A percentile compares a stretch with the other conserved stretches of the same genome.
Evolutionary conservation across 2,888 invertebrate species (phyloP).

Genomic region (Therioaphis trifolii): DNA sequence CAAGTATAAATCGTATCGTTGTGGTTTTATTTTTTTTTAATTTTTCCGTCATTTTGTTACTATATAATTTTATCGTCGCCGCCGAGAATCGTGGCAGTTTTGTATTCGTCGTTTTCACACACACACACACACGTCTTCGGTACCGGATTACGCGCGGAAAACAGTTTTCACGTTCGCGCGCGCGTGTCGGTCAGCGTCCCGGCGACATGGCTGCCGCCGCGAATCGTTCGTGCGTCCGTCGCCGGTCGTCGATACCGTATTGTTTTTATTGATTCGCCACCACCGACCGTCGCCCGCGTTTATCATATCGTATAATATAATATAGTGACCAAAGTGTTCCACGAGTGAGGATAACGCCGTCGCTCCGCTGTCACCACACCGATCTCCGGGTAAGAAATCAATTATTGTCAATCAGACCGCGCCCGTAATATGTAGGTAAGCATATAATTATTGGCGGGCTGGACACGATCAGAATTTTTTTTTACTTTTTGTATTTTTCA

Average conservation of each 20-base stretch:
- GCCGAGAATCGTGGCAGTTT: no score
- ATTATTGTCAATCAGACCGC: no score
- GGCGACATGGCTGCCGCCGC: neutral
- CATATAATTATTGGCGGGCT: no score
- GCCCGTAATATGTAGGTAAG: no score
- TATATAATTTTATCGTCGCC: no score
- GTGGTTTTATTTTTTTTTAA: no score
- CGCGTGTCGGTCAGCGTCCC: neutral
- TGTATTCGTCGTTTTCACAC: no score
- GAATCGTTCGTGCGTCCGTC: neutral
- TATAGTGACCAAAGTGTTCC: constrained; percentile 25
- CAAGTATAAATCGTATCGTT: no score
- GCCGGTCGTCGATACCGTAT: neutral
- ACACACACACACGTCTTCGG: no score
- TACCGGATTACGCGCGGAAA: neutral
- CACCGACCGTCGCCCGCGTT: neutral
- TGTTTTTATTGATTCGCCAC: no score
- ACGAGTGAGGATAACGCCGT: constrained; percentile 18
- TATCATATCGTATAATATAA: no score
- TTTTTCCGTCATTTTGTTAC: no score
- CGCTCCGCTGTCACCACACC: neutral
- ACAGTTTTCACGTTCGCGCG: neutral
- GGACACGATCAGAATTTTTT: neutral
- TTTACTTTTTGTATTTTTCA: neutral
- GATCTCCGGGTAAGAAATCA: constrained; percentile 13